phyloP scores from a whole-genome alignment of 2,797 vertebrate genomes.

The Adelosebastes latens region DNA sequence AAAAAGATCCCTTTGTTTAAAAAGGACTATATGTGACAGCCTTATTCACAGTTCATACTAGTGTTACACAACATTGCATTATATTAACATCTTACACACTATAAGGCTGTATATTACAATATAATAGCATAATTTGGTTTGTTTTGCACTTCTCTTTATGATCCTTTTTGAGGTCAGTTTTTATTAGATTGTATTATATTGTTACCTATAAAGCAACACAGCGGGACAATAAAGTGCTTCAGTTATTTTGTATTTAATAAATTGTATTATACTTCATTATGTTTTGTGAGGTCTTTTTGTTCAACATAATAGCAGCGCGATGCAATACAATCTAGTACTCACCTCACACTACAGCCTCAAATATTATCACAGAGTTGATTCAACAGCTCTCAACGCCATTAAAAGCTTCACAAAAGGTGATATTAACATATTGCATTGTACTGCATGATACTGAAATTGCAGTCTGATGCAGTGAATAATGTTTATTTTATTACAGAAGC shows the following conservation, averaged over 20 bases:
- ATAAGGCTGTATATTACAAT: too few species aligned
- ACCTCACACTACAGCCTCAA: not conserved
- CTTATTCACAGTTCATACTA: too few species aligned
- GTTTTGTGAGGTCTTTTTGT: not conserved
- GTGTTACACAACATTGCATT: too few species aligned
- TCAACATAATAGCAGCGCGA: not conserved
- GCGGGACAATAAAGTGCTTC: not conserved
- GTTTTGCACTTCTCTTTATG: not conserved
- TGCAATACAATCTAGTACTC: not conserved
- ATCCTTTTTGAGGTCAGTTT: not conserved
- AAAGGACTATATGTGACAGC: too few species aligned
- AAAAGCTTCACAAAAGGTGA: not conserved
- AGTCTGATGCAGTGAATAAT: slow-evolving; percentile 32
- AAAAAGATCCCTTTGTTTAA: too few species aligned
- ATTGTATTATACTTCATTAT: not conserved
- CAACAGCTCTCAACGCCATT: slow-evolving; percentile 3
- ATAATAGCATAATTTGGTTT: not conserved
- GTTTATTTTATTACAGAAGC: slow-evolving; percentile 43
- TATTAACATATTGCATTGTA: not conserved
- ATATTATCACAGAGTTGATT: not conserved
- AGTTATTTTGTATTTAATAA: not conserved
- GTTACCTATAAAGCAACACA: not conserved
- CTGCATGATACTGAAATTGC: slow-evolving; percentile 1
- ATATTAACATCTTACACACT: too few species aligned
- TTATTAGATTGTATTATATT: not conserved